These are phyloP conservation scores for Phycodurus eques DNA, from an alignment of 2,113 vertebrate genomes.

Conservation along the genomic window DNA sequence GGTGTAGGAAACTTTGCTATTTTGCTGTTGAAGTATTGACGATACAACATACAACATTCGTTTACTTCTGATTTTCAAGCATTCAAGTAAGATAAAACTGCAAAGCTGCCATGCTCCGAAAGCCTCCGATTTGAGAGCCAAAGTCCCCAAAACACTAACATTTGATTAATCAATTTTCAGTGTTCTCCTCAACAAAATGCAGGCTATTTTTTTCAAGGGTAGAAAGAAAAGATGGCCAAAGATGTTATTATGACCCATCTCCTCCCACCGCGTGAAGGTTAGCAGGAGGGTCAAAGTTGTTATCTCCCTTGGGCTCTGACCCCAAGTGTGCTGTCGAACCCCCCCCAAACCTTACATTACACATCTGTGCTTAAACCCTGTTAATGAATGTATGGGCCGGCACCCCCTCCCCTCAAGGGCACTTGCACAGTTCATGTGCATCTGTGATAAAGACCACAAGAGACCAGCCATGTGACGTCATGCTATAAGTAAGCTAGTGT, in stretches of 20 bases:
- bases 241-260: slow-evolving; percentile 31
- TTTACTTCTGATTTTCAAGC: too few relatives aligned
- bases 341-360: slow-evolving; percentile 16
- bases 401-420: slow-evolving; percentile 19
- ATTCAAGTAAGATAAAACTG: too few relatives aligned
- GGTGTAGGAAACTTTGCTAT: too few relatives aligned
- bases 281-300: slow-evolving; percentile 5
- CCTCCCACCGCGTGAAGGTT: slow-evolving; percentile 6
- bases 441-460: slow-evolving; percentile 16
- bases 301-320: slow-evolving; percentile 52
- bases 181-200: not conserved
- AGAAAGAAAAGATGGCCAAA: slow-evolving; percentile 20
- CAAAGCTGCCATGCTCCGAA: too few relatives aligned
- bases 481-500: not conserved
- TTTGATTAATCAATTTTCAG: not conserved
- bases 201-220: not conserved
- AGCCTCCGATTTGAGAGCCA: not conserved
- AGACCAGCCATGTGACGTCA: slow-evolving; percentile 10
- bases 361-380: slow-evolving; percentile 22
- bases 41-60: not conserved
- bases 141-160: not conserved
- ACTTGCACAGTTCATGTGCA: slow-evolving; percentile 14
- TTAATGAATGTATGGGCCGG: slow-evolving; percentile 34
- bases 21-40: too few relatives aligned
- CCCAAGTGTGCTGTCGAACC: slow-evolving; percentile 40